Evolutionary conservation across 2,888 invertebrate genomes (phyloP).

Genomic region (Coenonympha arcania): DNA sequence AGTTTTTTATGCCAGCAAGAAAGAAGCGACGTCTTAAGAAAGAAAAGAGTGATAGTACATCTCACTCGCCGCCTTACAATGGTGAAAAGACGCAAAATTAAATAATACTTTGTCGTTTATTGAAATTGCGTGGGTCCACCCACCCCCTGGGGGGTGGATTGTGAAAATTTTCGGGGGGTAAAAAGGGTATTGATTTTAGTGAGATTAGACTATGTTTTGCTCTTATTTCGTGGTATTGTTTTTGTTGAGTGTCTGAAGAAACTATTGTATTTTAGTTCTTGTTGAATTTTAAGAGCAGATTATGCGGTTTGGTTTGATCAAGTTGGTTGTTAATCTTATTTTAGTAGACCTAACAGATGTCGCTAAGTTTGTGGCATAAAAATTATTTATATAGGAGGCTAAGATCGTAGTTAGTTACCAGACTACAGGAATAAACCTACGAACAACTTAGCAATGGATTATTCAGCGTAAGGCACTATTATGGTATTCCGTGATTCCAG

Average conservation of each 20-base stretch:
- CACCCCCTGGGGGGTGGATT: constrained; percentile 45
- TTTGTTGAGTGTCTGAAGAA: constrained; percentile 15
- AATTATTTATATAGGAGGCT: no score
- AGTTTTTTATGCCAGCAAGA: constrained; percentile 35
- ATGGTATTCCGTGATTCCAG: no score
- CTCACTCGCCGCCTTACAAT: constrained; percentile 65
- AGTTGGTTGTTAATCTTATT: background rate
- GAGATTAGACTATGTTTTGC: constrained; percentile 52
- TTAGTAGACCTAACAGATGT: background rate
- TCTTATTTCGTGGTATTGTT: constrained; percentile 24
- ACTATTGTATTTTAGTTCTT: background rate
- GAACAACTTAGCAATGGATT: no score
- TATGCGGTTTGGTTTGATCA: background rate
- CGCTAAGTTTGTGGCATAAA: no score
- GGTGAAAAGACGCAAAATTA: constrained; percentile 72
- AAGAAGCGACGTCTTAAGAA: constrained; percentile 54
- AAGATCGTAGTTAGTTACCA: no score
- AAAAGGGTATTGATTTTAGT: constrained; percentile 72
- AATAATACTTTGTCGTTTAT: constrained; percentile 75
- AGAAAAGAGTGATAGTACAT: constrained; percentile 46
- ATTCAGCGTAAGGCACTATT: no score
- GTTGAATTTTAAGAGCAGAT: background rate
- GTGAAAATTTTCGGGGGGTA: constrained; percentile 65
- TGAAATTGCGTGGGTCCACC: constrained; percentile 44
- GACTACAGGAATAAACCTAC: no score